Percentiles rank a stretch among this genome's conserved stretches.
Conservation (phyloP, 2,113 vertebrate genomes). For the Bufo gargarizans region DNA sequence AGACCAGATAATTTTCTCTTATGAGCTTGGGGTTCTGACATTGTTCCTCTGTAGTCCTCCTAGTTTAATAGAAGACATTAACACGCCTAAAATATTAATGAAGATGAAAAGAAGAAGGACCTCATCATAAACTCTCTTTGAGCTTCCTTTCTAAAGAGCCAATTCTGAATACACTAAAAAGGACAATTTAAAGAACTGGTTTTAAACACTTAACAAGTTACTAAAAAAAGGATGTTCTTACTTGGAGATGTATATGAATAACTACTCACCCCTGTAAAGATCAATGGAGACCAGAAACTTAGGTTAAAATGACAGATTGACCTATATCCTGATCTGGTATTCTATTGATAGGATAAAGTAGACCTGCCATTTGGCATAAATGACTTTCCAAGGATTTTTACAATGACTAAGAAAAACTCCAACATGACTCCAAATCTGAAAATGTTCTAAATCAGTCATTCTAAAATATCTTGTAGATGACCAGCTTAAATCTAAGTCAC, state of each 20-base stretch:
- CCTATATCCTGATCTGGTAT: too few relatives aligned
- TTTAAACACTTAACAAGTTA: neutral
- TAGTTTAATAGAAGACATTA: constrained; percentile 14
- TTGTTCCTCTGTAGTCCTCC: constrained; percentile 2
- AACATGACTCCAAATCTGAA: too few relatives aligned
- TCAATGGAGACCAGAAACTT: too few relatives aligned
- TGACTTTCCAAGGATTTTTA: too few relatives aligned
- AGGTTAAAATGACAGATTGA: too few relatives aligned
- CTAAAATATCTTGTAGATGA: too few relatives aligned
- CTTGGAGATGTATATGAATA: neutral
- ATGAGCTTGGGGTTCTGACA: constrained; percentile 37
- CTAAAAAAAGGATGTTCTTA: neutral
- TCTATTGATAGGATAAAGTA: too few relatives aligned
- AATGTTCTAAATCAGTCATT: too few relatives aligned
- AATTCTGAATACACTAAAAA: neutral
- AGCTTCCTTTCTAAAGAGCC: constrained; percentile 3
- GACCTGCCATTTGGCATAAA: too few relatives aligned
- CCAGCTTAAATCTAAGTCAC: too few relatives aligned
- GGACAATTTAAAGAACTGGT: neutral
- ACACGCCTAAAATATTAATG: constrained; percentile 46
- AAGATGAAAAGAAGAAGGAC: constrained; percentile 37
- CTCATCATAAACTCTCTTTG: constrained; percentile 26
- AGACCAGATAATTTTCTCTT: constrained; percentile 29
- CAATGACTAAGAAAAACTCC: too few relatives aligned
- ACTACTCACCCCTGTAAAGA: neutral